phyloP scores from a whole-genome alignment of 2,113 vertebrate species.

The Dasypus novemcinctus region DNA sequence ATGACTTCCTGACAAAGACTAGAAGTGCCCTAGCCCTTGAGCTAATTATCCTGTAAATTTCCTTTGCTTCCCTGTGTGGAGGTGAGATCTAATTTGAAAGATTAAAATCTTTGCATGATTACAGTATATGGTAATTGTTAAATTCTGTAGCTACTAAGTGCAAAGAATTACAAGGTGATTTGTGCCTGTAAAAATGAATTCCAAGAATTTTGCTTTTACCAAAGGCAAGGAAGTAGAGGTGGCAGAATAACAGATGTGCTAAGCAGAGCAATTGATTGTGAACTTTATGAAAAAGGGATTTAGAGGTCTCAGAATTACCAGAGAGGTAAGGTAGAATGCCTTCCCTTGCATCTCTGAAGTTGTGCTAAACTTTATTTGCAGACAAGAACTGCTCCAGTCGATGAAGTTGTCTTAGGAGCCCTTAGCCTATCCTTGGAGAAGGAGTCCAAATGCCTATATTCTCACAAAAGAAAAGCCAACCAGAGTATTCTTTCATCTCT shows the following conservation, averaged over 20 bases:
- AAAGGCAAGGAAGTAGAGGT: conserved; percentile 56
- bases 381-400: not conserved
- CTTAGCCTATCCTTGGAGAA: not conserved
- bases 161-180: conserved; percentile 72
- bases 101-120: conserved; percentile 74
- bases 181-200: conserved; percentile 68
- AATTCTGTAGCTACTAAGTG: conserved; percentile 60
- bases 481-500: not conserved
- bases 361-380: not conserved
- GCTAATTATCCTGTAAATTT: conserved; percentile 58
- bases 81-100: conserved; percentile 71
- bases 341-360: not conserved
- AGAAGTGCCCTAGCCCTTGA: not conserved
- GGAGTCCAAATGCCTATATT: not conserved
- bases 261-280: not conserved
- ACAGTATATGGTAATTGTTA: conserved; percentile 58
- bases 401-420: not conserved
- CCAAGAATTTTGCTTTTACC: conserved; percentile 60
- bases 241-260: not conserved
- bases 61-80: conserved; percentile 55
- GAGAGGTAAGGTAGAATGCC: not conserved
- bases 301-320: not conserved
- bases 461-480: not conserved
- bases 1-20: conserved; percentile 35
- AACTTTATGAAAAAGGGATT: conserved; percentile 22